Percentiles rank a stretch among this genome's conserved stretches.
These are phyloP conservation scores for Cerastis leucographa DNA, from an alignment of 2,888 invertebrate genomes.

Conservation along the genomic window DNA sequence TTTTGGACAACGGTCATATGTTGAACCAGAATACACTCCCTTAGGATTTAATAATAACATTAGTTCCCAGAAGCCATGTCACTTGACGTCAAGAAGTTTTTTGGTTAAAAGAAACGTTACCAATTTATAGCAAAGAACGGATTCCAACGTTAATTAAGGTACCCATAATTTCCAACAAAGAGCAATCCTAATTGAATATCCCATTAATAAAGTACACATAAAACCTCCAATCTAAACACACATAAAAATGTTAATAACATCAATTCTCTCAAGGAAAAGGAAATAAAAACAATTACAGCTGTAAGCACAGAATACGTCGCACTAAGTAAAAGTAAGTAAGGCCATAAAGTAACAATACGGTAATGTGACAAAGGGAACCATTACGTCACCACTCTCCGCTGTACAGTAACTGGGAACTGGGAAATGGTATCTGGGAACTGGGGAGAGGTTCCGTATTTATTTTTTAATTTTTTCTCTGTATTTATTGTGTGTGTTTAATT, in stretches of 20 bases:
- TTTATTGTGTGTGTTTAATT: slow-evolving; percentile 6
- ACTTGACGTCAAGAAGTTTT: no score
- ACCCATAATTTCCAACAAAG: background rate
- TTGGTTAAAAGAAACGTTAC: no score
- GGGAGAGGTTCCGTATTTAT: slow-evolving; percentile 33
- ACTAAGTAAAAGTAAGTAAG: slow-evolving; percentile 64
- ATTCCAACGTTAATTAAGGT: background rate
- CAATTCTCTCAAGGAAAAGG: slow-evolving; percentile 45
- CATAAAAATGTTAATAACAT: slow-evolving; percentile 57
- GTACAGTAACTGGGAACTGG: slow-evolving; percentile 1
- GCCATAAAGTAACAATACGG: slow-evolving; percentile 63
- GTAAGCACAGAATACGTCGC: slow-evolving; percentile 57
- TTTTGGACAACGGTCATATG: no score
- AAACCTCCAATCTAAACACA: slow-evolving; percentile 15
- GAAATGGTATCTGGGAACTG: slow-evolving; percentile 1
- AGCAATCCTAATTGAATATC: slow-evolving; percentile 18
- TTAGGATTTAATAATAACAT: no score
- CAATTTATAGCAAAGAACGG: no score
- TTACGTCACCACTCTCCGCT: slow-evolving; percentile 56
- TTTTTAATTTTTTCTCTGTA: background rate
- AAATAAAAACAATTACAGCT: slow-evolving; percentile 60
- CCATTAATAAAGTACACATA: slow-evolving; percentile 13
- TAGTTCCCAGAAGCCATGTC: no score
- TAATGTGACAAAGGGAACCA: slow-evolving; percentile 65
- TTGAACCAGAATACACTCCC: no score